phyloP scores from a whole-genome alignment of 2,113 vertebrate species.

The Blennius ocellaris region DNA sequence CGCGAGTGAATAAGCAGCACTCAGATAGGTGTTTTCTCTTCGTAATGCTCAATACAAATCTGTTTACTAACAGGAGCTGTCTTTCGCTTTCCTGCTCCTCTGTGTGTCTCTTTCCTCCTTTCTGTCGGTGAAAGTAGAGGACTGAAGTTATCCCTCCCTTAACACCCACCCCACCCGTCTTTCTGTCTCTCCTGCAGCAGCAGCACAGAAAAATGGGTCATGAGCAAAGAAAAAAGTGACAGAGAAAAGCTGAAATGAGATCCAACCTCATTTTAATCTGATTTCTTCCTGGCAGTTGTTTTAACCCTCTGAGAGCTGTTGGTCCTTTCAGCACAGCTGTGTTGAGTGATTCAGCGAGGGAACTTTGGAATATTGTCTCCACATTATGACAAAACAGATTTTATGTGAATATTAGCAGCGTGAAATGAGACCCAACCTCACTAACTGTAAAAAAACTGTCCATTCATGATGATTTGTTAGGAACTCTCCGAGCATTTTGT shows the following conservation, averaged over 20 bases:
- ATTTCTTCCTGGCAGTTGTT: constrained; percentile 72
- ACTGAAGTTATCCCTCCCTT: constrained; percentile 59
- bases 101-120: constrained; percentile 11
- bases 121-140: constrained; percentile 50
- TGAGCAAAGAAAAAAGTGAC: constrained; percentile 68
- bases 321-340: background rate
- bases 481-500: background rate
- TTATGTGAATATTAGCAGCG: background rate
- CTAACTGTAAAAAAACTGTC: background rate
- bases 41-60: constrained; percentile 47
- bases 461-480: background rate
- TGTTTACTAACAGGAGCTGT: constrained; percentile 46
- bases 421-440: constrained; percentile 11
- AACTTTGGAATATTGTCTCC: background rate
- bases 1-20: constrained; percentile 31
- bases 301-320: constrained; percentile 66
- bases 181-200: constrained; percentile 51
- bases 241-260: constrained; percentile 73
- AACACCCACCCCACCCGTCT: constrained; percentile 31
- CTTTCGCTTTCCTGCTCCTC: constrained; percentile 34
- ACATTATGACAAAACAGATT: constrained; percentile 7
- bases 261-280: constrained; percentile 76
- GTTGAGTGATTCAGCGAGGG: constrained; percentile 28
- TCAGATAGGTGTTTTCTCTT: constrained; percentile 41
- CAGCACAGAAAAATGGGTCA: constrained; percentile 76